Base-by-base conservation (phyloP, 2,113 vertebrate species). In the Glaucidium brasilianum region DNA sequence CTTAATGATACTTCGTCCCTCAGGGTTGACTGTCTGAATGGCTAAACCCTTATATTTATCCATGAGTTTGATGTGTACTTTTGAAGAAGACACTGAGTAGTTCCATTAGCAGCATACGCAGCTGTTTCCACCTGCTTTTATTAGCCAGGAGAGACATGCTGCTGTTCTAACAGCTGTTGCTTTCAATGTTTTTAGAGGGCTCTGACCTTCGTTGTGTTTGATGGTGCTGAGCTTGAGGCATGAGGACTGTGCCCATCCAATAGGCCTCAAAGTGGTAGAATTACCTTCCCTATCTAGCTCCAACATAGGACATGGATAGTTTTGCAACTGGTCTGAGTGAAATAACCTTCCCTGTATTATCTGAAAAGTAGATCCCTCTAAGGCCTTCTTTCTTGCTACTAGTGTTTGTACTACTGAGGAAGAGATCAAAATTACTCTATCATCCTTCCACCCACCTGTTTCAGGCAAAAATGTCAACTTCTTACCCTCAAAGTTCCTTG, bases 241-340 rank as follows among this genome's bases (percentile, higher is more conserved):
- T 25, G 81, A 94, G 41, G 47, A 37, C 32, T 41, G 41, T 66
- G 49, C 34, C 11, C 22, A 68, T n/a, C 21, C 8, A 3, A 60
- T 2, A 80, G 30, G 34, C 34, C 52, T 52, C 71, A 35, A 82
- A 79, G 21, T 11, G 16, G 74, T 0, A 55, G 34, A 49, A 74
- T 60, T 53, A 55, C 37, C 10, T 87, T 78, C 37, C 25, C 52
- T 23, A 22, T 16, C 32, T 15, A 32, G 15, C 17, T 85, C 26
- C 37, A 4, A 1, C 0, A 52, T 20, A 72, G 43, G 43, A 63
- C 4, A 2, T 1, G 34, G 52, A 22, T 11, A 56, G 12, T 30
- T 87, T 55, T 34, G 30, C 52, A 3, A 32, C 50, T 15, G 63
- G 4, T n/a, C 34, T 59, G 12, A 62, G 11, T 34, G 60, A 81